phyloP scores from a whole-genome alignment of 1,140 invertebrate genomes.

The Brachionus rubens region DNA sequence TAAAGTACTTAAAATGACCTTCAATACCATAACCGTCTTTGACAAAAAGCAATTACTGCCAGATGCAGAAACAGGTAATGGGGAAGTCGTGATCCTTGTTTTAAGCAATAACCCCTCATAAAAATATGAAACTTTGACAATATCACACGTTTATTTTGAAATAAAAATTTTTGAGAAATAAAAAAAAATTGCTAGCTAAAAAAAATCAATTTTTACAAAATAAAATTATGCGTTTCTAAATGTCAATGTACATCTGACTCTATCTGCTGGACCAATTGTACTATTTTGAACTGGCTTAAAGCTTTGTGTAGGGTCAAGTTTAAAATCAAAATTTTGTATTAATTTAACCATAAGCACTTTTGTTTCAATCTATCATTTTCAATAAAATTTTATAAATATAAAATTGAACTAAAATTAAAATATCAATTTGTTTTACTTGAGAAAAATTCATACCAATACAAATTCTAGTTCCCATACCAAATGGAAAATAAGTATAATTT shows the following conservation, averaged over 20 bases:
- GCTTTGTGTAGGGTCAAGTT: constrained; percentile 14
- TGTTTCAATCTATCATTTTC: constrained; percentile 4
- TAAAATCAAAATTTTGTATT: constrained; percentile 32
- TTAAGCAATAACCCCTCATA: too few relatives aligned
- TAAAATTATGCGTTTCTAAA: not conserved
- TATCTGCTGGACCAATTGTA: not conserved
- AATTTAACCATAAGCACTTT: constrained; percentile 22
- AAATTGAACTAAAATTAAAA: not conserved
- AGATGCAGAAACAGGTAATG: too few relatives aligned
- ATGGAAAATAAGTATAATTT: constrained; percentile 39
- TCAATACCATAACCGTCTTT: too few relatives aligned
- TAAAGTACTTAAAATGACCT: too few relatives aligned
- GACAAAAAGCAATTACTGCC: too few relatives aligned
- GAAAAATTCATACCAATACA: constrained; percentile 30
- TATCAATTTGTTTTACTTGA: too few relatives aligned
- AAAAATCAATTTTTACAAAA: too few relatives aligned
- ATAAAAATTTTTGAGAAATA: too few relatives aligned
- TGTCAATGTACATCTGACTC: not conserved
- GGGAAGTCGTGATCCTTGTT: too few relatives aligned
- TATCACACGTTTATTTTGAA: too few relatives aligned
- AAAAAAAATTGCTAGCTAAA: too few relatives aligned
- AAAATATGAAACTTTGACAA: too few relatives aligned
- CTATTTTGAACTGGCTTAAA: not conserved
- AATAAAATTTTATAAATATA: not conserved
- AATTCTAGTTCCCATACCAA: not conserved